These are phyloP conservation scores for Oryzaephilus surinamensis DNA, from an alignment of 1,140 invertebrate genomes.

Conservation along the genomic window DNA sequence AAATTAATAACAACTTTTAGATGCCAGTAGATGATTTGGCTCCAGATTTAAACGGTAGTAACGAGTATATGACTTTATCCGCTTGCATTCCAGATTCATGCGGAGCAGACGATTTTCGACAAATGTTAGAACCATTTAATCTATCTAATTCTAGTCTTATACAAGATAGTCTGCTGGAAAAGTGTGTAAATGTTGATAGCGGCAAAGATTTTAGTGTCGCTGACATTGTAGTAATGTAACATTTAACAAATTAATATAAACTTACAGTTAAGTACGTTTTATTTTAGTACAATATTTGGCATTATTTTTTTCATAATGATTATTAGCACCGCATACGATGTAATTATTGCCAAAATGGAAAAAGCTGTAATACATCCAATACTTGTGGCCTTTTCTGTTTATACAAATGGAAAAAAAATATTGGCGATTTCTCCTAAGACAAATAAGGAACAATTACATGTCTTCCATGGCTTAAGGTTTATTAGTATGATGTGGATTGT, in stretches of 20 bases:
- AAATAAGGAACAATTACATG: constrained; percentile 30
- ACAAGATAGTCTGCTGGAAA: no score
- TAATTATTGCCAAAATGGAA: background rate
- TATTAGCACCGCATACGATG: background rate
- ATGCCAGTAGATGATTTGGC: background rate
- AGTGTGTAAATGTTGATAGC: no score
- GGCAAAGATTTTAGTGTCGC: no score
- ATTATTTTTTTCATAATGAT: constrained; percentile 1
- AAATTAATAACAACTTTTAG: background rate
- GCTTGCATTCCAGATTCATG: background rate
- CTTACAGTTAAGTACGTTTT: no score
- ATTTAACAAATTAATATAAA: no score
- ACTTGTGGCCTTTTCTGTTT: constrained; percentile 16
- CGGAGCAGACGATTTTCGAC: no score
- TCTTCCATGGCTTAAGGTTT: constrained; percentile 42
- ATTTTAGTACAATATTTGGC: constrained; percentile 1
- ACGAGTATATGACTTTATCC: background rate
- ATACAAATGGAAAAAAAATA: constrained; percentile 20
- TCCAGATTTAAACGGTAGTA: background rate
- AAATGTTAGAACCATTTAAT: no score
- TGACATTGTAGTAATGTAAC: no score
- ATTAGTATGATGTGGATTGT: constrained; percentile 46
- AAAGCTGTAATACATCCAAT: constrained; percentile 5
- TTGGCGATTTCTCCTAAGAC: constrained; percentile 7
- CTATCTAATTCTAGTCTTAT: no score